Conservation (phyloP, 2,888 invertebrate species). For the Brenthis hecate region DNA sequence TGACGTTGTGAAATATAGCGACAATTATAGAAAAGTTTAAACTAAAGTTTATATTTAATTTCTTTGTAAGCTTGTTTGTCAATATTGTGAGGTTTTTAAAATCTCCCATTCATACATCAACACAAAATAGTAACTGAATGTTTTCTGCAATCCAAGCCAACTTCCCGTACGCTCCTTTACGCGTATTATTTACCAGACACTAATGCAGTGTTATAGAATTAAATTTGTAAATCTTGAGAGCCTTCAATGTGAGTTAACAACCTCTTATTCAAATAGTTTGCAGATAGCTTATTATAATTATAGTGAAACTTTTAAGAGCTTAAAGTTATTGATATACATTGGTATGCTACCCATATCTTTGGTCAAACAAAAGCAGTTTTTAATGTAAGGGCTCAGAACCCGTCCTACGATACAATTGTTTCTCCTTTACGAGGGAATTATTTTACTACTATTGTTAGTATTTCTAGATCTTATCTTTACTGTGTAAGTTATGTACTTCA, state of each 20-base stretch:
- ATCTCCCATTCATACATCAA: background rate
- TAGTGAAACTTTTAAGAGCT: too few species aligned
- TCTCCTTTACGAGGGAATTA: conserved; percentile 21
- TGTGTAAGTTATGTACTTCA: conserved; percentile 31
- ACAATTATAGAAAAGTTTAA: conserved; percentile 12
- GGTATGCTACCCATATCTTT: background rate
- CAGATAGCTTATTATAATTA: too few species aligned
- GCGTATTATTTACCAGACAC: too few species aligned
- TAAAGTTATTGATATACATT: background rate
- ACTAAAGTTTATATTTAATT: background rate
- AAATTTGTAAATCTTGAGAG: too few species aligned
- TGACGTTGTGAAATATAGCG: conserved; percentile 19
- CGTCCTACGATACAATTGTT: conserved; percentile 19
- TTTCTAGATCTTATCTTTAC: conserved; percentile 34
- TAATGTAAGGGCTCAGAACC: conserved; percentile 12
- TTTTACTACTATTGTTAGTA: conserved; percentile 32
- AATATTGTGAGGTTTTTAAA: background rate
- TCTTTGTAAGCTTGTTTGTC: background rate
- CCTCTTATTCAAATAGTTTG: too few species aligned
- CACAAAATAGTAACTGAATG: background rate
- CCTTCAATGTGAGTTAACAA: too few species aligned
- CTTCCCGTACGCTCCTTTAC: too few species aligned
- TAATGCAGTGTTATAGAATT: too few species aligned
- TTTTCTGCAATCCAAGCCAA: background rate
- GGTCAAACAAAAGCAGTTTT: conserved; percentile 4